A percentile compares a stretch with the other conserved stretches of the same genome.
Conservation (phyloP, 1,140 invertebrate genomes). For the Ceratina australensis region DNA sequence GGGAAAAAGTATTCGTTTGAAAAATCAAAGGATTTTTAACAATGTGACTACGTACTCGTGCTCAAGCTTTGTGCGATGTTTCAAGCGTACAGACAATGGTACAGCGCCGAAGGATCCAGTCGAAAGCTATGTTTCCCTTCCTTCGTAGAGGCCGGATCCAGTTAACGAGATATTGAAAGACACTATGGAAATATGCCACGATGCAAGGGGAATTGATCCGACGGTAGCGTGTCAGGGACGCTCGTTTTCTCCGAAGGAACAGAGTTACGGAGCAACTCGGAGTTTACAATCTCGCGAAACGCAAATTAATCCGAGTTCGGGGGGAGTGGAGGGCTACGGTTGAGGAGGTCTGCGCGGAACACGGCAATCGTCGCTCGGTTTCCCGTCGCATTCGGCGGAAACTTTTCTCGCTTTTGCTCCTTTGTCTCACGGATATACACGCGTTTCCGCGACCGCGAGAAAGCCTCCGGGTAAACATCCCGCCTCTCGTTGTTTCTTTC, state of each 20-base stretch:
- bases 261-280: slow-evolving; percentile 10
- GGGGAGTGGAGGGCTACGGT: too few species aligned
- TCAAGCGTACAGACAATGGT: neutral
- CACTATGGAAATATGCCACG: neutral
- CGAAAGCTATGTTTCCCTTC: neutral
- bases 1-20: too few species aligned
- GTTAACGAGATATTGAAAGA: slow-evolving; percentile 27
- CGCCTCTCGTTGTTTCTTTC: neutral
- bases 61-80: neutral
- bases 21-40: too few species aligned
- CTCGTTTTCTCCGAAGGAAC: slow-evolving; percentile 21
- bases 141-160: neutral
- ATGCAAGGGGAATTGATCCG: neutral
- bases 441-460: neutral
- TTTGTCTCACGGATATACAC: slow-evolving; percentile 7
- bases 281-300: slow-evolving; percentile 19
- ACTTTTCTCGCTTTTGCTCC: slow-evolving; percentile 13
- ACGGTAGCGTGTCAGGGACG: neutral
- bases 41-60: too few species aligned
- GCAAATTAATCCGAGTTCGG: slow-evolving; percentile 39
- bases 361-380: neutral
- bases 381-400: neutral
- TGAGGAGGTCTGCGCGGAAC: neutral
- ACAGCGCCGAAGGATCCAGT: neutral
- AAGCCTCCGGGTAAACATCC: neutral